Conservation (phyloP, 2,797 vertebrate species). For the Ambastaia sidthimunki region DNA sequence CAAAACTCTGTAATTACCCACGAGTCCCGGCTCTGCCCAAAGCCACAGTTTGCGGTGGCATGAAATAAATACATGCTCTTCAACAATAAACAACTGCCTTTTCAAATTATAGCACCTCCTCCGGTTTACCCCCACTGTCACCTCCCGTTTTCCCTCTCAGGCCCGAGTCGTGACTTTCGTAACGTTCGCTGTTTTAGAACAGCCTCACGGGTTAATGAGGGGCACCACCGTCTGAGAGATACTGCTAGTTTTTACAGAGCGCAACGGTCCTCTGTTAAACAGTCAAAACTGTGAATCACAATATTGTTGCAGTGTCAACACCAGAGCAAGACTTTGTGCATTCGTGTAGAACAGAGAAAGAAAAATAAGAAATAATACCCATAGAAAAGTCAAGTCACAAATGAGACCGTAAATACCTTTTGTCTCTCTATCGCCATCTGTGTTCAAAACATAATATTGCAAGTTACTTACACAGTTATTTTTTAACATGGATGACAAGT, state of each 20-base stretch:
- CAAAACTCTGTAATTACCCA: conserved; percentile 81
- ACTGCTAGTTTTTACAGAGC: conserved; percentile 10
- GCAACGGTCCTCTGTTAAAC: neutral
- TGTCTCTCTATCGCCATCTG: too few relatives aligned
- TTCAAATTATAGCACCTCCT: conserved; percentile 78
- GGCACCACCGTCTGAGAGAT: conserved; percentile 16
- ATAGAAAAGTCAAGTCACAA: neutral
- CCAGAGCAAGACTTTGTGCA: neutral
- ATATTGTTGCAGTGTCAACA: neutral
- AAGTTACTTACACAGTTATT: too few relatives aligned
- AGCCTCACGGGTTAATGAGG: neutral
- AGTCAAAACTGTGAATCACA: neutral
- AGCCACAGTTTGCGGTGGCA: conserved; percentile 81
- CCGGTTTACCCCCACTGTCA: conserved; percentile 60
- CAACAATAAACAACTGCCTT: conserved; percentile 85
- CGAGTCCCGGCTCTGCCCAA: conserved; percentile 76
- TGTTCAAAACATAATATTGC: too few relatives aligned
- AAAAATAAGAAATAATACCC: neutral
- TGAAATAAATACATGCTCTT: conserved; percentile 83
- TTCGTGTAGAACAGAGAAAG: neutral
- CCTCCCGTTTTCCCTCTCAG: conserved; percentile 45
- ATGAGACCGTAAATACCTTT: too few relatives aligned
- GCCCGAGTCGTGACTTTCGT: conserved; percentile 35
- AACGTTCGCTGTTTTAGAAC: conserved; percentile 16
- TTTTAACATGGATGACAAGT: too few relatives aligned